These are phyloP conservation scores for Anseranas semipalmata DNA, from an alignment of 2,113 vertebrate genomes.

Conservation along the genomic window DNA sequence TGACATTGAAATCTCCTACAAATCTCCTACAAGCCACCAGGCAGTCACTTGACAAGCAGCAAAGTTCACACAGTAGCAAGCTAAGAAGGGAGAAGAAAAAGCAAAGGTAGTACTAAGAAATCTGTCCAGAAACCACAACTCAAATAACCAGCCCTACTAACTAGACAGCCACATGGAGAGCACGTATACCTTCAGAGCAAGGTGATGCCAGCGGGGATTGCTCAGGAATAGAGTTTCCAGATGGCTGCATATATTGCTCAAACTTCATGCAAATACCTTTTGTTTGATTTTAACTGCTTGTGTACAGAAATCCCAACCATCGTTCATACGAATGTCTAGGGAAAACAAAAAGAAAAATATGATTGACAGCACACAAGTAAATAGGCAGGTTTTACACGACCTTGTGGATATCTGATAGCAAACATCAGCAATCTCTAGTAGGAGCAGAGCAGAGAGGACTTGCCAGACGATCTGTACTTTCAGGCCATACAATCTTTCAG, in stretches of 20 bases:
- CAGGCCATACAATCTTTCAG: background rate
- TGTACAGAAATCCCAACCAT: background rate
- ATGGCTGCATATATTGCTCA: constrained; percentile 45
- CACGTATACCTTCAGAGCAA: constrained; percentile 20
- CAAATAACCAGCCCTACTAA: background rate
- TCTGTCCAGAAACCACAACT: constrained; percentile 8
- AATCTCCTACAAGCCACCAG: background rate
- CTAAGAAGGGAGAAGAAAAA: background rate
- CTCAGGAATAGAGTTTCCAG: constrained; percentile 25
- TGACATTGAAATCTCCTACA: constrained; percentile 30
- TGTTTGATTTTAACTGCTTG: constrained; percentile 21
- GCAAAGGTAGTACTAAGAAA: background rate
- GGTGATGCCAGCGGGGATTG: constrained; percentile 46
- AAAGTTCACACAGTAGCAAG: constrained; percentile 21
- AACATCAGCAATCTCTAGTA: background rate
- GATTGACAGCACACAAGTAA: background rate
- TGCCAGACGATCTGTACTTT: background rate
- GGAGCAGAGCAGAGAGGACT: background rate
- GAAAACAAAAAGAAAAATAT: background rate
- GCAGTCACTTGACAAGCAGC: constrained; percentile 5
- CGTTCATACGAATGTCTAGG: background rate
- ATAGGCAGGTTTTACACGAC: background rate
- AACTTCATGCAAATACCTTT: constrained; percentile 13
- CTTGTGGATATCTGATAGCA: background rate
- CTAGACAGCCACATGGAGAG: constrained; percentile 42